Base-by-base conservation (phyloP, 2,113 vertebrate species). In the Pseudois nayaur region DNA sequence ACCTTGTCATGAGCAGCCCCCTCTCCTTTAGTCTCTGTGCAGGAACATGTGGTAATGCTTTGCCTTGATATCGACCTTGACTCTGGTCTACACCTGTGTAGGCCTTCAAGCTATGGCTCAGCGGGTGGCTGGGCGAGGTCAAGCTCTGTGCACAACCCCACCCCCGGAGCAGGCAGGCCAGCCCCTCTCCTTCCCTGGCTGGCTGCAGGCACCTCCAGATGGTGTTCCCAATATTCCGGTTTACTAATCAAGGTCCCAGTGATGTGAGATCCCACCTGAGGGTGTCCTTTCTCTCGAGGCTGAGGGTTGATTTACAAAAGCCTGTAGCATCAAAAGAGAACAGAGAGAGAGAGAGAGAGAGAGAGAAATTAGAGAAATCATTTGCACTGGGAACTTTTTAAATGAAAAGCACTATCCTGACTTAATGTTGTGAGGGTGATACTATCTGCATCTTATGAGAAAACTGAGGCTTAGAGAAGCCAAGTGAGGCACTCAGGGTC, bases 41-140 rank as follows among this genome's bases (percentile, higher is more conserved):
- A 29, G 71, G 92, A 98, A 98, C 99, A 98, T 98, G 97, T 98
- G 98, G 98, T 97, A 98, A 97, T 96, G 76, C 97, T 98, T 98
- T 98, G 84, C 86, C 85, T 92, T 23, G 94, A 88, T 92, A 87
- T 36, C 88, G 87, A 96, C 93, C 97, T 67, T 85, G 97, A 96
- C 89, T 97, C 82, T 2, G 96, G 92, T 92, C 96, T 59, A 89
- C 98, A 99, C 98, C 99, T 98, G 97, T 8, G 10, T 21, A 17
- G 82, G n/a, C 87, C 96, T 96, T 98, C 16, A 40, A 86, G 84
- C 29, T 6, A 8, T 7, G 0, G 17, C 94, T 54, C 95, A n/a
- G 84, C 84, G 52, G 96, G 96, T 78, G 2, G n/a, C 15, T 16
- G 1, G 2, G 33, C 14, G 14, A 14, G 97, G 91, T 87, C 95